Conservation (phyloP, 2,113 vertebrate genomes). For the Scolopax mira region DNA sequence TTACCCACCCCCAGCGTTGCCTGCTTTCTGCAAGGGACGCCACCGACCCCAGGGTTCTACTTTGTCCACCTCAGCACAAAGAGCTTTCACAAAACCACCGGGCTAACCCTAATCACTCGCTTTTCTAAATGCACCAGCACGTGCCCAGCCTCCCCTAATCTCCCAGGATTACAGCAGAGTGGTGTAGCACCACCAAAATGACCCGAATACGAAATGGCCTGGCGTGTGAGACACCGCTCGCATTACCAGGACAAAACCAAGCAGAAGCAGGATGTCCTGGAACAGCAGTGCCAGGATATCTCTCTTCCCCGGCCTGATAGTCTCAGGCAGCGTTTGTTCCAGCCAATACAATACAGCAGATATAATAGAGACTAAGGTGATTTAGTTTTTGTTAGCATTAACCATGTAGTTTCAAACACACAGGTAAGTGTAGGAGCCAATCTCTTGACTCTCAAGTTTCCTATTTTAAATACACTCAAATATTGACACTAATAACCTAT, state of each 20-base stretch:
- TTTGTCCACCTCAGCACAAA: conserved; percentile 40
- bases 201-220: conserved; percentile 44
- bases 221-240: accelerated
- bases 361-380: neutral
- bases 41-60: neutral
- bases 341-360: neutral
- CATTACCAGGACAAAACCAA: neutral
- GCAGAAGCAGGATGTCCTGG: neutral
- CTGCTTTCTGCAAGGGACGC: neutral
- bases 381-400: neutral
- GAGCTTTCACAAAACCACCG: conserved; percentile 32
- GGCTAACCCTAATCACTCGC: conserved; percentile 48
- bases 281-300: neutral
- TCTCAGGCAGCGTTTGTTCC: neutral
- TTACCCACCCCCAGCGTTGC: neutral
- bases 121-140: conserved; percentile 55
- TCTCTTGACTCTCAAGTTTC: neutral
- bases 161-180: conserved; percentile 51
- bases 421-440: neutral
- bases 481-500: neutral
- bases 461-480: neutral
- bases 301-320: neutral
- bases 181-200: conserved; percentile 43
- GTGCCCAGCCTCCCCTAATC: conserved; percentile 51
- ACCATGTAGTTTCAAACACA: neutral